Evolutionary conservation across 2,888 invertebrate genomes (phyloP), one percentile per base, ranked within the genome.

Genomic region (Drosophila ustulata): DNA sequence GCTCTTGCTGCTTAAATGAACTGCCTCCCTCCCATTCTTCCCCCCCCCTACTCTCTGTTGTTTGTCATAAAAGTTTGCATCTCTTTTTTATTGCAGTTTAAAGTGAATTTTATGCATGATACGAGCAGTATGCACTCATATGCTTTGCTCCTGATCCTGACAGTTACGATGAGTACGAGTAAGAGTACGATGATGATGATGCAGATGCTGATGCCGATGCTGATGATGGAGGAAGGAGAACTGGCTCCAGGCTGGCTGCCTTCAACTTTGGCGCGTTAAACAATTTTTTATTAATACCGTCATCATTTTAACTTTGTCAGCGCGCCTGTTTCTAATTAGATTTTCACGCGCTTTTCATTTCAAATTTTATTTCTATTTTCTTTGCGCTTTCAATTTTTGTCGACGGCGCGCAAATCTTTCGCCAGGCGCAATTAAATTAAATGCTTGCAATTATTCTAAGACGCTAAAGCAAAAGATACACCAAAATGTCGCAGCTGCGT

Each of bases 371-470:
- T 74, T 63, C 63, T 37, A 34, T 26, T 39, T 59, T 30, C n/a
- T 23, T 43, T 47, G 53, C 13, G 55, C 45, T 28, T 46, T 56
- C 55, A 73, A 61, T 67, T 66, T 62, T 63, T 37, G 70, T 47
- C 52, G 65, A 32, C 62, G 25, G 32, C 13, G 66, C 66, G 41
- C 57, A 78, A 84, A 89, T 84, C 88, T 73, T 73, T 18, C 18
- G 70, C 65, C 78, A 69, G 68, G 84, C 89, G 78, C 82, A 80
- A 78, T 90, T 86, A 89, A 90, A 86, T 88, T 88, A 89, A 89
- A 82, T 78, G 89, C 75, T 73, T 78, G 80, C 85, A 90, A 89
- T 89, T 88, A 90, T 88, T 90, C 72, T 71, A 78, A 89, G 80
- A 74, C 71, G 75, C 72, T 76, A 61, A 46, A 45, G 68, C 77